These are phyloP conservation scores for Montipora capitata DNA, from an alignment of 92 coral and sea anemone species.

Conservation along the genomic window DNA sequence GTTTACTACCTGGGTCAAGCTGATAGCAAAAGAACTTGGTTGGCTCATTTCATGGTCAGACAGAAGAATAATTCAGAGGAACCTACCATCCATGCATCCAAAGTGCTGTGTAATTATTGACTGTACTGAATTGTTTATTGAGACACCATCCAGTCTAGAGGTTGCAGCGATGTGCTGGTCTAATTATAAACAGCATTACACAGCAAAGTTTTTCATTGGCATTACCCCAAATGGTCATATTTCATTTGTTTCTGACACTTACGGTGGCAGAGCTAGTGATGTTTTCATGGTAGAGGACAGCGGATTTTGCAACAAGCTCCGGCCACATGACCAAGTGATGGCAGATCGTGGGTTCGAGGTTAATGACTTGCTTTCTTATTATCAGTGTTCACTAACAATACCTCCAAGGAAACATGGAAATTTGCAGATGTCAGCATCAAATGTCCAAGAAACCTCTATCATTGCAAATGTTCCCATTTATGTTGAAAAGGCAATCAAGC, in stretches of 20 bases:
- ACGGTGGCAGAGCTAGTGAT: conserved; percentile 41
- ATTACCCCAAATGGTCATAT: conserved; percentile 61
- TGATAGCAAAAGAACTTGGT: conserved; percentile 41
- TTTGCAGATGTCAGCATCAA: conserved; percentile 53
- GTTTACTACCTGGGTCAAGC: conserved; percentile 54
- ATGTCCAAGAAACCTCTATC: conserved; percentile 34
- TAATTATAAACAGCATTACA: neutral
- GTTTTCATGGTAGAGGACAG: too few relatives aligned
- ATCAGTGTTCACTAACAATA: conserved; percentile 17
- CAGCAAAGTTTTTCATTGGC: conserved; percentile 53
- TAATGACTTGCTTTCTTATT: neutral
- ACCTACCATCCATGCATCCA: neutral
- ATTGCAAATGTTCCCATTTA: neutral
- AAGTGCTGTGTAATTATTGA: neutral
- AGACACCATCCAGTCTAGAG: conserved; percentile 33
- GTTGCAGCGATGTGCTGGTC: conserved; percentile 55
- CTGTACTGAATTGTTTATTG: conserved; percentile 20
- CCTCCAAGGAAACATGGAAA: conserved; percentile 54
- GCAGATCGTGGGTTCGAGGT: too few relatives aligned
- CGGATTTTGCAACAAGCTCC: neutral
- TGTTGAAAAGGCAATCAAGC: conserved; percentile 11
- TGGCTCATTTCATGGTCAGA: too few relatives aligned
- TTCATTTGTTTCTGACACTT: conserved; percentile 49
- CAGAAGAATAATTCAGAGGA: too few relatives aligned
- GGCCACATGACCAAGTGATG: too few relatives aligned